Evolutionary conservation across 2,797 vertebrate genomes (phyloP), one percentile per base, ranked within the genome.

Genomic region (Emys orbicularis): DNA sequence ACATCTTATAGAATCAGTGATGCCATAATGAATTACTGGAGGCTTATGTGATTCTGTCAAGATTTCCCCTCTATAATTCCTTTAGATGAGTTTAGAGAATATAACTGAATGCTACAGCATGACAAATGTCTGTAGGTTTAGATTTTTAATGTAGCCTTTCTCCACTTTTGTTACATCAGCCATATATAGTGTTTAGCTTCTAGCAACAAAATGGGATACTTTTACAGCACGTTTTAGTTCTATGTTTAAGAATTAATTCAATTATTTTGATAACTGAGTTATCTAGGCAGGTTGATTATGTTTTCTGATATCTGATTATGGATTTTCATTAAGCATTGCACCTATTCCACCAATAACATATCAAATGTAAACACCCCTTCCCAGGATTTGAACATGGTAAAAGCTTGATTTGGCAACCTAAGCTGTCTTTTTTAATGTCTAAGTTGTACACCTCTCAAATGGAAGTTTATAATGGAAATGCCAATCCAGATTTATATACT

Each of bases 371-470:
- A 25, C 31, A 52, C 12, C 52, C 15, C 79, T 29, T 47, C 80
- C 84, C 29, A 56, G 16, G n/a, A 61, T 57, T 85, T 21, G 6
- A 80, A 31, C 61, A n/a, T 83, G 56, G 61, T 86, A 96, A 93
- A 89, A 86, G 76, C 21, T 41, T 82, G 10, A 52, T 91, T 94
- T 57, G 65, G 25, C 54, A 89, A 57, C 68, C 89, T 89, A 68
- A 94, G 53, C 92, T 89, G 89, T 76, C 68, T 79, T 91, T 37
- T 47, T 94, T 74, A 88, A 0, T 21, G 41, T 41, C 61, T 49
- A 93, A 88, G 27, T 53, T 83, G 5, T 25, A 6, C 37, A 37
- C n/a, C 77, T 96, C 91, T 83, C 80, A 94, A 84, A 95, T 54
- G 44, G 94, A 96, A 88, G 77, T 57, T 80, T 59, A 11, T 21